A percentile compares a stretch with the other conserved stretches of the same genome.
Evolutionary conservation across 2,113 vertebrate species (phyloP).

Genomic region (Laticauda colubrina): DNA sequence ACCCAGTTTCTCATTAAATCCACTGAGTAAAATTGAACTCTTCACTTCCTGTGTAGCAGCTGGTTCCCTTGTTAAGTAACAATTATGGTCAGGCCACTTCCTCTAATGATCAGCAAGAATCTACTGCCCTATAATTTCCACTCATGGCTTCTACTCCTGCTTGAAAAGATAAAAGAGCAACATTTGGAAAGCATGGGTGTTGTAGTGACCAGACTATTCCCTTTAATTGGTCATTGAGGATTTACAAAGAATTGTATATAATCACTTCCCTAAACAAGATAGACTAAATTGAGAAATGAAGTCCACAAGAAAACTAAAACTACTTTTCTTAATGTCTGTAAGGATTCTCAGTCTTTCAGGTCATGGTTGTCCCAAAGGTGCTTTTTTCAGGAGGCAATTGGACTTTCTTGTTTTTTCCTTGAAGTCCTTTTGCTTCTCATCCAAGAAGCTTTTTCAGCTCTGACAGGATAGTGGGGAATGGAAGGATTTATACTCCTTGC

Average conservation of each 20-base stretch:
- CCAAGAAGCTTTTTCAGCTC: no score
- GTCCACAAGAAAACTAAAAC: background rate
- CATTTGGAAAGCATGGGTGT: background rate
- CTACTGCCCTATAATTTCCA: background rate
- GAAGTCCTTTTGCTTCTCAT: no score
- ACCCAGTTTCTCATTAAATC: background rate
- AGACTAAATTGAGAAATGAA: background rate
- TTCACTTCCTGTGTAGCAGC: background rate
- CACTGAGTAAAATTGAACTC: background rate
- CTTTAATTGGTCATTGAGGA: background rate
- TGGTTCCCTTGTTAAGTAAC: background rate
- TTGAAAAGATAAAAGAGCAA: background rate
- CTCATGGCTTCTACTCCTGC: background rate
- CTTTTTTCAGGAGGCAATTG: no score
- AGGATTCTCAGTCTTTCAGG: no score
- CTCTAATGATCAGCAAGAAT: background rate
- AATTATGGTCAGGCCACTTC: background rate
- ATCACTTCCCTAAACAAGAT: background rate
- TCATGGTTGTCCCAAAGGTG: no score
- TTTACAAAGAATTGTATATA: background rate
- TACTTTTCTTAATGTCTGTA: no score
- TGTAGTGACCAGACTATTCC: background rate
- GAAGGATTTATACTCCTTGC: no score
- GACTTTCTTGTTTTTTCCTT: no score
- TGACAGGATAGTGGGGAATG: no score